These are phyloP conservation scores for Sinodicranocentrus sp. DNA, from an alignment of 2,888 invertebrate genomes.

Conservation along the genomic window DNA sequence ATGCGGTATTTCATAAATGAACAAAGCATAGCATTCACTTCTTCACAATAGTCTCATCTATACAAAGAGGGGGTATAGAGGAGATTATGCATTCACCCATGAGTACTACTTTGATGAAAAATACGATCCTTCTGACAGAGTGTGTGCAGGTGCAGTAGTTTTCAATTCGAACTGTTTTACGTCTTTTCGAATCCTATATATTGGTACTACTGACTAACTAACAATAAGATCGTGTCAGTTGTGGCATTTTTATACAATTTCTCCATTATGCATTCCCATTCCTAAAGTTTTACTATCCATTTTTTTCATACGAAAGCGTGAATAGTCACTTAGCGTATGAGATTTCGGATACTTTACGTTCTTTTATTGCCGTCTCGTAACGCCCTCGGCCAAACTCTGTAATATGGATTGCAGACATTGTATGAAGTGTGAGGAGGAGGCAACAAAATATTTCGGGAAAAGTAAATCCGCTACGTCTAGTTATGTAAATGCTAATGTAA, in stretches of 20 bases:
- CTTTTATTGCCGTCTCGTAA: slow-evolving; percentile 53
- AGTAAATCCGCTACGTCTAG: slow-evolving; percentile 62
- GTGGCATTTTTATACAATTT: slow-evolving; percentile 26
- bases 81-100: too few species aligned
- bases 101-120: too few species aligned
- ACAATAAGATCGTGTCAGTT: neutral
- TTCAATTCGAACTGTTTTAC: too few species aligned
- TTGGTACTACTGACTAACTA: neutral
- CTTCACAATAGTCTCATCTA: neutral
- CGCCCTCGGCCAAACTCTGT: slow-evolving; percentile 49
- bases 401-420: slow-evolving; percentile 16
- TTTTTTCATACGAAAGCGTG: slow-evolving; percentile 35
- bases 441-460: slow-evolving; percentile 63
- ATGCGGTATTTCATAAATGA: too few species aligned
- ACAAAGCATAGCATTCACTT: too few species aligned
- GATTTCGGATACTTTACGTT: slow-evolving; percentile 54
- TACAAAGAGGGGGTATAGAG: neutral
- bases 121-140: too few species aligned
- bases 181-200: too few species aligned
- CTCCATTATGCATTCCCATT: slow-evolving; percentile 42
- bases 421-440: slow-evolving; percentile 5
- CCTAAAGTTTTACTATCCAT: slow-evolving; percentile 53
- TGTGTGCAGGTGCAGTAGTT: slow-evolving; percentile 3
- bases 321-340: slow-evolving; percentile 64
- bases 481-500: slow-evolving; percentile 66